A percentile compares a stretch with the other conserved stretches of the same genome.
Conservation (phyloP, 2,113 vertebrate species). For the Oryzias javanicus region DNA sequence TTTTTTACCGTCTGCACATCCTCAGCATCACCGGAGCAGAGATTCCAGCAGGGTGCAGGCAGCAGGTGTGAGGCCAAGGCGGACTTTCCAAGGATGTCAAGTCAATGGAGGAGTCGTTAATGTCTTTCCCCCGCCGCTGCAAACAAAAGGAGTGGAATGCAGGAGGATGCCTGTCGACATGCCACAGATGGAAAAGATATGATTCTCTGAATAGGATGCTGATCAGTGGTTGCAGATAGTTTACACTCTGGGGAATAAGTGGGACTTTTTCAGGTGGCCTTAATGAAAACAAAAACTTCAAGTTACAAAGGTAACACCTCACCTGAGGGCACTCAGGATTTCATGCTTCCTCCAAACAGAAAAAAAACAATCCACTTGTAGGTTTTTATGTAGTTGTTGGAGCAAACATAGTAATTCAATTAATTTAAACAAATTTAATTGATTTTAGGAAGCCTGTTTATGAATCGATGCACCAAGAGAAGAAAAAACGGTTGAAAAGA, state of each 20-base stretch:
- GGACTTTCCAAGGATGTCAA: conserved; percentile 81
- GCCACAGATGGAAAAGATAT: conserved; percentile 72
- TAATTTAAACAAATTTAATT: conserved; percentile 5
- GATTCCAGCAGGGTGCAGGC: conserved; percentile 62
- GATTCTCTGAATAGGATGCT: conserved; percentile 60
- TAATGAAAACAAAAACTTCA: conserved; percentile 39
- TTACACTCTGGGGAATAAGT: conserved; percentile 38
- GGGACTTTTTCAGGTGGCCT: conserved; percentile 54
- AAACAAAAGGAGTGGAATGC: conserved; percentile 80
- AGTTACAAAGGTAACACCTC: conserved; percentile 15
- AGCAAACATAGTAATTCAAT: conserved; percentile 9
- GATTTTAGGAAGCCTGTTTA: conserved; percentile 32
- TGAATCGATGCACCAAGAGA: conserved; percentile 25
- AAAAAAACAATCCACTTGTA: conserved; percentile 11
- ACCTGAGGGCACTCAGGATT: conserved; percentile 23
- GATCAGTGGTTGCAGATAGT: conserved; percentile 64
- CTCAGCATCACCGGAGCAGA: conserved; percentile 48
- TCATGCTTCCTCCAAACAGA: conserved; percentile 20
- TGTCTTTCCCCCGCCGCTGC: conserved; percentile 68
- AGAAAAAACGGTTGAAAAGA: conserved; percentile 31
- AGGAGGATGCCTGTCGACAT: conserved; percentile 73
- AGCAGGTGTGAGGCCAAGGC: conserved; percentile 74
- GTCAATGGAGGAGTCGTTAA: conserved; percentile 71
- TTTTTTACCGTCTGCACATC: conserved; percentile 74
- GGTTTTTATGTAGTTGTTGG: conserved; percentile 15